A percentile compares a stretch with the other conserved stretches of the same genome.
These are phyloP conservation scores for Tachysurus vachellii DNA, from an alignment of 2,113 vertebrate species.

Conservation along the genomic window DNA sequence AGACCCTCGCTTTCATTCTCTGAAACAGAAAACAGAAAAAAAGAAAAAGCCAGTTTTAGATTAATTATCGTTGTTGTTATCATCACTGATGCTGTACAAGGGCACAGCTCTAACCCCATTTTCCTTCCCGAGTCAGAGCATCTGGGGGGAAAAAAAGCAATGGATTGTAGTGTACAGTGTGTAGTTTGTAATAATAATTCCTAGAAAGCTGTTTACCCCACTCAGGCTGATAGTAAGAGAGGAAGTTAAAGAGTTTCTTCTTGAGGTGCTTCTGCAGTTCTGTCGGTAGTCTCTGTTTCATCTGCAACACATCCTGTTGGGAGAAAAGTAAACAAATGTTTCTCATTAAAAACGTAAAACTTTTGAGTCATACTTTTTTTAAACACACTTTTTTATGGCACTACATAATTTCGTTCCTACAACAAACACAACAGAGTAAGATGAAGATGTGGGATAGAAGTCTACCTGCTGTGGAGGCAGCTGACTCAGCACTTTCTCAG, in stretches of 20 bases:
- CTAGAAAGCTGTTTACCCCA: constrained; percentile 66
- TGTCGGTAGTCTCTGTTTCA: constrained; percentile 71
- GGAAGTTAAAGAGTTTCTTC: constrained; percentile 76
- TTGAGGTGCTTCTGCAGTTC: constrained; percentile 79
- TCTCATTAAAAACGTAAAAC: neutral
- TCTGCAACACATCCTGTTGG: constrained; percentile 72
- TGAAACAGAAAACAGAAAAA: constrained; percentile 50
- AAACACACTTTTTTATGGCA: too few relatives aligned
- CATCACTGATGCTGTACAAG: neutral
- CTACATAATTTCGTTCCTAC: too few relatives aligned
- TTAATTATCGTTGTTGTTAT: too few relatives aligned
- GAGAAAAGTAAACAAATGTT: neutral
- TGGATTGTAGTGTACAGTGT: neutral
- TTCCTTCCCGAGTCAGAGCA: neutral
- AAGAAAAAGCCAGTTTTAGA: neutral
- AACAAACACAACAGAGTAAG: too few relatives aligned
- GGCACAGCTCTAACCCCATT: neutral
- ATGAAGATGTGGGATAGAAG: neutral
- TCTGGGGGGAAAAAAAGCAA: neutral
- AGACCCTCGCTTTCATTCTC: constrained; percentile 76
- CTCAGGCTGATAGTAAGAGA: constrained; percentile 80
- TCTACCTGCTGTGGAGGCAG: constrained; percentile 73
- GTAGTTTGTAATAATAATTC: neutral
- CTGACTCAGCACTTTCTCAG: constrained; percentile 70
- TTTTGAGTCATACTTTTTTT: neutral